Evolutionary conservation across 30 jellyfish, hydroid and myxozoan species (phyloP).

Genomic region (Rhopilema esculentum): DNA sequence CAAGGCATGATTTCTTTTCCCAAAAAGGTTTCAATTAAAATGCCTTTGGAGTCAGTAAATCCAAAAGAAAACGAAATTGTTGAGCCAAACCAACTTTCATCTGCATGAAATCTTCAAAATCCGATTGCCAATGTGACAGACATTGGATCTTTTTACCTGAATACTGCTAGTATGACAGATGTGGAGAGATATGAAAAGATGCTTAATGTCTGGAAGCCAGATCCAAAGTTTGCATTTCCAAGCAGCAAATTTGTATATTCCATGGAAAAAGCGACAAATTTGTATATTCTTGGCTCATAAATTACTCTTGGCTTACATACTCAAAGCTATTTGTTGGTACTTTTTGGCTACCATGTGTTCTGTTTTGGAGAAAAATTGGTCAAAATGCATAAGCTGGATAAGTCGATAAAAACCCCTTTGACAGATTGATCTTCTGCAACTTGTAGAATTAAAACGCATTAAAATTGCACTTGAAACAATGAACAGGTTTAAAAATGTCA

Average conservation of each 20-base stretch:
- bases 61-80: not conserved
- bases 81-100: not conserved
- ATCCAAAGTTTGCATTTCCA: not conserved
- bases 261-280: not conserved
- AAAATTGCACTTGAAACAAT: conserved; percentile 29
- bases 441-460: not conserved
- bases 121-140: not conserved
- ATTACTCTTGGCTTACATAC: conserved; percentile 10
- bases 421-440: conserved; percentile 28
- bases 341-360: conserved; percentile 28
- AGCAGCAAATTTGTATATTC: not conserved
- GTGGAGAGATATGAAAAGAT: not conserved
- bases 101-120: not conserved
- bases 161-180: not conserved
- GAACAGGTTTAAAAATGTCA: conserved; percentile 3
- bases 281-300: not conserved
- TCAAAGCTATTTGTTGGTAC: conserved; percentile 22
- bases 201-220: conserved; percentile 13
- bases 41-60: not conserved
- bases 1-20: not conserved
- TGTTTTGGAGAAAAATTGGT: conserved; percentile 42
- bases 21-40: not conserved
- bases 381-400: conserved; percentile 14
- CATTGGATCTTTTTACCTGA: not conserved
- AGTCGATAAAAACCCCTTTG: conserved; percentile 9